Evolutionary conservation across 2,113 vertebrate genomes (phyloP).

Genomic region (Herpailurus yagouaroundi): DNA sequence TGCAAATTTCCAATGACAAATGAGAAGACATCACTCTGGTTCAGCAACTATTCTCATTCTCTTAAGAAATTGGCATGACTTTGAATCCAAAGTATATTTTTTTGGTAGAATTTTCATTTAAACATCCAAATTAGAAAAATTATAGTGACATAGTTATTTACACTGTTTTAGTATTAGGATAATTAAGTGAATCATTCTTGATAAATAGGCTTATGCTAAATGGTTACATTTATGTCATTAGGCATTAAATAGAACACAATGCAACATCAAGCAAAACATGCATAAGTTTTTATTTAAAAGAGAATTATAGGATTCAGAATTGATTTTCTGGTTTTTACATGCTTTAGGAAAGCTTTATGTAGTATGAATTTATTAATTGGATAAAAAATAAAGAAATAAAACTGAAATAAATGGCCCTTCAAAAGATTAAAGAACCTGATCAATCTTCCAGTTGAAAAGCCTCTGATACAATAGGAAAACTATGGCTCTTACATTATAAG

Average conservation of each 20-base stretch:
- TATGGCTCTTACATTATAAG: background rate
- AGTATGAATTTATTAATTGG: background rate
- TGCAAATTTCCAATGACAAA: constrained; percentile 48
- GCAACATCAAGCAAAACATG: background rate
- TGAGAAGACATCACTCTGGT: background rate
- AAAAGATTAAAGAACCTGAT: background rate
- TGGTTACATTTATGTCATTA: constrained; percentile 54
- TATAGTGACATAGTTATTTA: constrained; percentile 57
- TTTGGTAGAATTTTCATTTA: constrained; percentile 57
- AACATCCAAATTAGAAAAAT: constrained; percentile 56
- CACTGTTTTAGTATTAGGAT: constrained; percentile 60
- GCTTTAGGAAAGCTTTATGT: background rate
- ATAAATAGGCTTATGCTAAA: constrained; percentile 48
- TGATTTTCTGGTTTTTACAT: background rate
- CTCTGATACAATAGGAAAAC: background rate
- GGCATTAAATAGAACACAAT: constrained; percentile 42
- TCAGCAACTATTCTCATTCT: constrained; percentile 62
- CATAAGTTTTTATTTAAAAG: constrained; percentile 37
- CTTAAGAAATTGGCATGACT: constrained; percentile 40
- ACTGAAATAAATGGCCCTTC: background rate
- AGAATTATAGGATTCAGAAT: background rate
- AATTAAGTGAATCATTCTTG: constrained; percentile 71
- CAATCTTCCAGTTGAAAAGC: background rate
- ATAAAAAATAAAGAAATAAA: background rate
- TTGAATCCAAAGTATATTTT: constrained; percentile 51